These are phyloP conservation scores for Phengaris alcon DNA, from an alignment of 2,888 invertebrate genomes.

Conservation along the genomic window DNA sequence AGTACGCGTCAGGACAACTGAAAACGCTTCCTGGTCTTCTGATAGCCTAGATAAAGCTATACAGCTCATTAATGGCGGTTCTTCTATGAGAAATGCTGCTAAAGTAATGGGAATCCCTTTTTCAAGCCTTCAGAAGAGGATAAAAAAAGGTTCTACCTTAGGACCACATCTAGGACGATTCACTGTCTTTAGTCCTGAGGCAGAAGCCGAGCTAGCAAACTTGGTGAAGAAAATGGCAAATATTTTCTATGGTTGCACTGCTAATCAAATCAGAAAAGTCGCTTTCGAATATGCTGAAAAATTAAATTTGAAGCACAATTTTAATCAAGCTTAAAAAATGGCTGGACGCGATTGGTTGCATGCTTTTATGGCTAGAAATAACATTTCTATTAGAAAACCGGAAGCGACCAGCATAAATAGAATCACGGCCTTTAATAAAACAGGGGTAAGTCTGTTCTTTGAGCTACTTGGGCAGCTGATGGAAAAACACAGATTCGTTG, in stretches of 20 bases:
- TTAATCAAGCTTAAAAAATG: conserved; percentile 40
- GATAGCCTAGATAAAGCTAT: conserved; percentile 40
- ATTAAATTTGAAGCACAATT: conserved; percentile 39
- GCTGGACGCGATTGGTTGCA: conserved; percentile 42
- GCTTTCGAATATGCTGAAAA: conserved; percentile 40
- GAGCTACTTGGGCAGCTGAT: too few species aligned
- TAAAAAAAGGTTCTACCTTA: conserved; percentile 39
- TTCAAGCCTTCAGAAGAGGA: conserved; percentile 41
- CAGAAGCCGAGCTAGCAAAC: conserved; percentile 33
- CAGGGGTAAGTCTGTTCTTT: too few species aligned
- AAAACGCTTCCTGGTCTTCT: conserved; percentile 44
- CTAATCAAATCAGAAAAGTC: conserved; percentile 37
- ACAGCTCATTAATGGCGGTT: conserved; percentile 40
- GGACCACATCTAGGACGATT: conserved; percentile 42
- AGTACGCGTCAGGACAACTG: conserved; percentile 37
- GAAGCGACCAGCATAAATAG: conserved; percentile 40
- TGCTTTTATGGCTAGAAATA: conserved; percentile 40
- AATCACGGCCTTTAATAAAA: too few species aligned
- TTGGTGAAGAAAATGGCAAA: too few species aligned
- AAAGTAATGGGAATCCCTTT: conserved; percentile 37
- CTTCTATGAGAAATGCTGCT: conserved; percentile 42
- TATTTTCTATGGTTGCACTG: conserved; percentile 36
- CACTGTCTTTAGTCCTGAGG: conserved; percentile 37
- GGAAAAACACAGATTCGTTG: too few species aligned
- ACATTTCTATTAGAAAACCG: conserved; percentile 42